Evolutionary conservation across 2,113 vertebrate species (phyloP).

Genomic region (Ceyx cyanopectus): DNA sequence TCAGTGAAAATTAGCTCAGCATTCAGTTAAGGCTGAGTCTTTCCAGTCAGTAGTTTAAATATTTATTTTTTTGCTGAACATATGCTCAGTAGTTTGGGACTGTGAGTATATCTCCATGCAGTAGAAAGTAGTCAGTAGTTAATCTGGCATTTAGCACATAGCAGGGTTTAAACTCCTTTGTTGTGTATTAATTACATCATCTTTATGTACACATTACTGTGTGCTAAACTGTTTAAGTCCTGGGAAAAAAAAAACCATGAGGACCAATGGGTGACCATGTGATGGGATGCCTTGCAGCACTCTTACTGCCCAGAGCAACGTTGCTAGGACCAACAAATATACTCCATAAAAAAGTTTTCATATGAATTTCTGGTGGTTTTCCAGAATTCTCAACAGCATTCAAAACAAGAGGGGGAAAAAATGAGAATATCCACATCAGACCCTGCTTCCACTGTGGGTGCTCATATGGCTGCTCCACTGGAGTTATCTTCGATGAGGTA

Average conservation of each 20-base stretch:
- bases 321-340: not conserved
- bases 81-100: fast-evolving
- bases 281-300: not conserved
- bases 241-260: not conserved
- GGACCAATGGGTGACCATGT: not conserved
- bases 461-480: constrained; percentile 36
- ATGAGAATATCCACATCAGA: not conserved
- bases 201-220: not conserved
- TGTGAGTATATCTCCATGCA: not conserved
- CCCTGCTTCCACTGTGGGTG: constrained; percentile 7
- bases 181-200: not conserved
- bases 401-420: not conserved
- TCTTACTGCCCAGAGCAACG: not conserved
- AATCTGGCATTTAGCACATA: not conserved
- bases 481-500: constrained; percentile 40
- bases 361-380: constrained; percentile 51
- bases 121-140: not conserved
- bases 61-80: not conserved
- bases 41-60: not conserved
- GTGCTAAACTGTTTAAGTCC: not conserved
- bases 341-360: constrained; percentile 48
- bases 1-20: not conserved
- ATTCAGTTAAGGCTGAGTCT: not conserved
- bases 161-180: not conserved
- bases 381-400: constrained; percentile 48